These are phyloP conservation scores for Nemopilema nomurai DNA, from an alignment of 30 jellyfish, hydroid and myxozoan species.

Conservation along the genomic window DNA sequence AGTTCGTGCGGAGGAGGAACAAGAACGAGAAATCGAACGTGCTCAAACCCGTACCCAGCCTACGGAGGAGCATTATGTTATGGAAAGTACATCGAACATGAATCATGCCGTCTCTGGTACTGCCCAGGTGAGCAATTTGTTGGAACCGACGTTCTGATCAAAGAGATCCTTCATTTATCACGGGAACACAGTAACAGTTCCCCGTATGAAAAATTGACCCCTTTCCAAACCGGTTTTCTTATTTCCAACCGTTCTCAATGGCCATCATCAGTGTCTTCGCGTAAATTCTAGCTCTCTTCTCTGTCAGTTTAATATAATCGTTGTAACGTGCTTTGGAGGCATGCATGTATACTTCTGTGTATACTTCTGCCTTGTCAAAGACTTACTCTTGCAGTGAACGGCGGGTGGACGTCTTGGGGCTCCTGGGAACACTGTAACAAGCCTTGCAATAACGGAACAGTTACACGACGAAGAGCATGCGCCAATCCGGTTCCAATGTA, in stretches of 20 bases:
- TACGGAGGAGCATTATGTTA: background rate
- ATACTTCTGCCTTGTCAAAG: too few relatives aligned
- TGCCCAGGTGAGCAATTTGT: background rate
- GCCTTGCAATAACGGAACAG: slow-evolving; percentile 46
- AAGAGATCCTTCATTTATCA: too few relatives aligned
- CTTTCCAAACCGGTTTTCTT: too few relatives aligned
- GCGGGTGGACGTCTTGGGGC: slow-evolving; percentile 52
- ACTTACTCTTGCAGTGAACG: slow-evolving; percentile 47
- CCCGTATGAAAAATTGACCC: too few relatives aligned
- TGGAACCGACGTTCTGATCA: too few relatives aligned
- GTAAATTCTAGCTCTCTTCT: too few relatives aligned
- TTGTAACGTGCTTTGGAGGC: too few relatives aligned
- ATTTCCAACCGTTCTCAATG: too few relatives aligned
- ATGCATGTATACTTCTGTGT: too few relatives aligned
- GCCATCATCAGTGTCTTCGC: too few relatives aligned
- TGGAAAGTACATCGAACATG: background rate
- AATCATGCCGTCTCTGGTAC: background rate
- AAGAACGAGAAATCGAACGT: background rate
- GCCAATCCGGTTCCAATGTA: slow-evolving; percentile 35
- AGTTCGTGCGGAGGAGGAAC: background rate
- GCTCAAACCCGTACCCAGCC: background rate
- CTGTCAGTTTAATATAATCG: too few relatives aligned
- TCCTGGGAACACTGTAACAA: slow-evolving; percentile 45
- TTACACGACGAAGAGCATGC: slow-evolving; percentile 32
- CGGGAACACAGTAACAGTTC: too few relatives aligned